These are phyloP conservation scores for Propithecus deckenii DNA, from an alignment of 2,797 vertebrate genomes.

Conservation along the genomic window DNA sequence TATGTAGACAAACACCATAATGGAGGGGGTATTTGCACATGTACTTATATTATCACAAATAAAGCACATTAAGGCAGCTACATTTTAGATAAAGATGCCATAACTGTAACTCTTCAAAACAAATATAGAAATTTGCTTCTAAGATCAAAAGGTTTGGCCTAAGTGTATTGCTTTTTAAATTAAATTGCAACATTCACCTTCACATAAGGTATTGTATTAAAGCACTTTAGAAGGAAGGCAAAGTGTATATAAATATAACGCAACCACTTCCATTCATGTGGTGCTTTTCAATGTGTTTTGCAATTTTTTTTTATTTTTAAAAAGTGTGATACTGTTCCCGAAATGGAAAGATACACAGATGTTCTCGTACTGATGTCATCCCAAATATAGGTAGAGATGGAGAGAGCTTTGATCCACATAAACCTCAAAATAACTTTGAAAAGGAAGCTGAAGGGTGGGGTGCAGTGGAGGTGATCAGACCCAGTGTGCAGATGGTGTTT, in stretches of 20 bases:
- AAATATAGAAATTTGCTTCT: background rate
- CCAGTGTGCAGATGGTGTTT: background rate
- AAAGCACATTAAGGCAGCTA: background rate
- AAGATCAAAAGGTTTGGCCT: background rate
- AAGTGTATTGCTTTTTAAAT: background rate
- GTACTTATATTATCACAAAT: background rate
- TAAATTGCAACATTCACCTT: background rate
- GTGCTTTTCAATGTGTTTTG: background rate
- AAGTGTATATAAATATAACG: background rate
- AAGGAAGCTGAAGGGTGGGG: background rate
- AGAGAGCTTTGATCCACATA: background rate
- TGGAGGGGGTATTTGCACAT: background rate
- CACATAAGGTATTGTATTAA: background rate
- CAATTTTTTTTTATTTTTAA: conserved; percentile 27
- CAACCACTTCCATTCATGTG: background rate
- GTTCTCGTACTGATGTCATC: conserved; percentile 43
- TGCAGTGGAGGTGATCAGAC: background rate
- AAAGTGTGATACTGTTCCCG: conserved; percentile 39
- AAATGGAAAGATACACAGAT: conserved; percentile 58
- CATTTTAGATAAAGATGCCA: background rate
- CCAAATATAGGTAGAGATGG: background rate
- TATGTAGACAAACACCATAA: background rate
- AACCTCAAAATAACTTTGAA: background rate
- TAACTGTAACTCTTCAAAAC: background rate
- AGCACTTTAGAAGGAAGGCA: background rate